These are phyloP conservation scores for Spea hammondii DNA, from an alignment of 2,797 vertebrate genomes.

Conservation along the genomic window DNA sequence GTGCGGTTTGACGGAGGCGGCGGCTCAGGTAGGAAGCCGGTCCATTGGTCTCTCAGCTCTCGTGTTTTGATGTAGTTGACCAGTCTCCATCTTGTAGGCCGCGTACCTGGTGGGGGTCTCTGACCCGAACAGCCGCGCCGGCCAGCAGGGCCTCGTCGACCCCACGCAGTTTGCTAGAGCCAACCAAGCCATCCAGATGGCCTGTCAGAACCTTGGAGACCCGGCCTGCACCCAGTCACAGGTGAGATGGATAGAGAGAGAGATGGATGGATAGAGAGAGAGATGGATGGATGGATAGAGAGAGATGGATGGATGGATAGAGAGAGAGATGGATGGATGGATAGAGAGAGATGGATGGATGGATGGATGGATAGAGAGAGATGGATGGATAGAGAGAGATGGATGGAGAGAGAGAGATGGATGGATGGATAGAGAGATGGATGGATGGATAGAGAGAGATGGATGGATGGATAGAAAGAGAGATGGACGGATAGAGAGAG, in stretches of 20 bases:
- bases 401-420: no score
- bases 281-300: no score
- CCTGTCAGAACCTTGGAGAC: constrained; percentile 94
- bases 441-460: no score
- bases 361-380: no score
- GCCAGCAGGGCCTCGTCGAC: constrained; percentile 93
- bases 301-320: no score
- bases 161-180: constrained; percentile 94
- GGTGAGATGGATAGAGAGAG: constrained; percentile 63
- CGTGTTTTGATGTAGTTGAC: not conserved
- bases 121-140: constrained; percentile 90
- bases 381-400: no score
- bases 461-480: no score
- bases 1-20: constrained; percentile 93
- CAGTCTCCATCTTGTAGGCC: constrained; percentile 68
- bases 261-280: no score
- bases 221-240: constrained; percentile 94
- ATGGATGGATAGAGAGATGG: no score
- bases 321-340: no score
- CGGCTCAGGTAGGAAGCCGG: constrained; percentile 78
- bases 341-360: no score
- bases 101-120: constrained; percentile 92
- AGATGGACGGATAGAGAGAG: no score
- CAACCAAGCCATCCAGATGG: constrained; percentile 98
- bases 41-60: not conserved